Conservation (phyloP, 2,888 invertebrate genomes). For the Argyra leucocephala region DNA sequence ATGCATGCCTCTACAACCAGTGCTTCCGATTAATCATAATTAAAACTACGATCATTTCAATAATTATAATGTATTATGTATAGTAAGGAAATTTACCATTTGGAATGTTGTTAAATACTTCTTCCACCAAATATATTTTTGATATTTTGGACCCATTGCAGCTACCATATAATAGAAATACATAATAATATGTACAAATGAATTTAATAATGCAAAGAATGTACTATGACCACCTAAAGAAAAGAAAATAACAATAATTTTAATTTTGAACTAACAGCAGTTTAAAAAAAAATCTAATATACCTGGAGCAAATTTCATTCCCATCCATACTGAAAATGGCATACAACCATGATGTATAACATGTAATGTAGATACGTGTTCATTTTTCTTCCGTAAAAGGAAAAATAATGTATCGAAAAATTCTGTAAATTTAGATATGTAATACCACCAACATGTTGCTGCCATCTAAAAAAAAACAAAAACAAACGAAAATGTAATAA, state of each 20-base stretch:
- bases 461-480: constrained; percentile 62
- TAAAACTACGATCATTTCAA: too few species aligned
- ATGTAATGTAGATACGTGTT: constrained; percentile 87
- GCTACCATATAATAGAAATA: constrained; percentile 95
- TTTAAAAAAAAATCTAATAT: constrained; percentile 21
- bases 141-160: constrained; percentile 86
- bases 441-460: constrained; percentile 91
- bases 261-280: not conserved
- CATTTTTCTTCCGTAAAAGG: constrained; percentile 85
- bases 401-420: constrained; percentile 96
- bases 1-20: too few species aligned
- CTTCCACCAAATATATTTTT: constrained; percentile 97
- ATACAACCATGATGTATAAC: constrained; percentile 95
- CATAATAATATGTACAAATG: constrained; percentile 94
- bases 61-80: not conserved
- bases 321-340: constrained; percentile 95
- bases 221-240: constrained; percentile 91
- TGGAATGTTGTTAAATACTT: constrained; percentile 90
- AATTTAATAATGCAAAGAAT: constrained; percentile 87
- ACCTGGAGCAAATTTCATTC: constrained; percentile 90
- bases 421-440: constrained; percentile 93
- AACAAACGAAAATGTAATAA: too few species aligned
- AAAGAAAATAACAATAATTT: constrained; percentile 24
- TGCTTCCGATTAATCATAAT: too few species aligned
- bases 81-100: constrained; percentile 55